A percentile compares a stretch with the other conserved stretches of the same genome.
These are phyloP conservation scores for Urechis unicinctus DNA, from an alignment of 2,888 invertebrate genomes.

Conservation along the genomic window DNA sequence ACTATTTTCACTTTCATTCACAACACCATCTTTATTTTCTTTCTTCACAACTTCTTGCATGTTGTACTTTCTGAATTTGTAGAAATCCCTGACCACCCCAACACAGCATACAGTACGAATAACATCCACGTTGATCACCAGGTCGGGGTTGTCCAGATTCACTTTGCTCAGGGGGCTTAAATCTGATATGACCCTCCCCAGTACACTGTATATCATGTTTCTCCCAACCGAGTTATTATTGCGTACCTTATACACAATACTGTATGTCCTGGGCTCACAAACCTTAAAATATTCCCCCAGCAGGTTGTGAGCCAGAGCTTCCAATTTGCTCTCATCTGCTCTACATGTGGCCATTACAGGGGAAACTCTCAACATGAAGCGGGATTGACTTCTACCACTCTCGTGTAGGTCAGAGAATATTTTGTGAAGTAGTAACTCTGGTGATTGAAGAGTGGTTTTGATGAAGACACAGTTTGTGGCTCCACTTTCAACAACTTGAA, in stretches of 20 bases:
- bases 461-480: slow-evolving; percentile 82
- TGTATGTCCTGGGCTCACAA: slow-evolving; percentile 25
- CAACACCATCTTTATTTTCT: not conserved
- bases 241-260: slow-evolving; percentile 34
- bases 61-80: slow-evolving; percentile 77
- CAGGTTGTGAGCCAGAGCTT: slow-evolving; percentile 61
- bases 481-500: slow-evolving; percentile 70
- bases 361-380: slow-evolving; percentile 70
- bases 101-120: slow-evolving; percentile 74
- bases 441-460: slow-evolving; percentile 67
- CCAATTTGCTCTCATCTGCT: slow-evolving; percentile 71
- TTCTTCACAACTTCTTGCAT: slow-evolving; percentile 23
- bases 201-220: slow-evolving; percentile 56
- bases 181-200: slow-evolving; percentile 66
- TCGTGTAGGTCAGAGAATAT: slow-evolving; percentile 69
- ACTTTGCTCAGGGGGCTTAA: slow-evolving; percentile 42
- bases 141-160: slow-evolving; percentile 67
- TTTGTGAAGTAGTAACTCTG: slow-evolving; percentile 63
- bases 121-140: slow-evolving; percentile 76
- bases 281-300: slow-evolving; percentile 65
- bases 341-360: slow-evolving; percentile 74
- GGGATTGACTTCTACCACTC: slow-evolving; percentile 66
- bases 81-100: slow-evolving; percentile 73
- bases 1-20: too few species aligned
- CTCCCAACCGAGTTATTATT: slow-evolving; percentile 56